Conservation (phyloP, 1,140 invertebrate genomes). For the Akabosia matsudoensis region DNA sequence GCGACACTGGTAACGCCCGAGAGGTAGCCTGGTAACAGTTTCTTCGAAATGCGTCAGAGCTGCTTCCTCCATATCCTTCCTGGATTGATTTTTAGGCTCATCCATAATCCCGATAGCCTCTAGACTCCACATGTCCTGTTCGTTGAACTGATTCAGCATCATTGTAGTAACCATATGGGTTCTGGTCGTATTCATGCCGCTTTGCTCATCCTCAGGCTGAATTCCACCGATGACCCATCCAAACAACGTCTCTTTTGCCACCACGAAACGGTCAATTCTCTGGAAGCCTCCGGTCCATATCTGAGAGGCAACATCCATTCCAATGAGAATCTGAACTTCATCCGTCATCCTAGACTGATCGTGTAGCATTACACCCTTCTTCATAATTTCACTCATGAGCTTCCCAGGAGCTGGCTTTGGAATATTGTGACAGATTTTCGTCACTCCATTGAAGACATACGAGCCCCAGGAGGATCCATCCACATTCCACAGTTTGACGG, state of each 20-base stretch:
- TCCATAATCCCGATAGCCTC: conserved; percentile 18
- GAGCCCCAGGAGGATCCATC: background rate
- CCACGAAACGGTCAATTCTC: conserved; percentile 15
- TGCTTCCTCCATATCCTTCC: conserved; percentile 12
- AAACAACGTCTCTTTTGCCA: conserved; percentile 46
- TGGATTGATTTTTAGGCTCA: background rate
- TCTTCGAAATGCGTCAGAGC: conserved; percentile 15
- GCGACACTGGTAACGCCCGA: conserved; percentile 16
- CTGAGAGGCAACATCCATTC: background rate
- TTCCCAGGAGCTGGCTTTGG: background rate
- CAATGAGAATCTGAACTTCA: background rate
- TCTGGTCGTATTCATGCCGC: background rate
- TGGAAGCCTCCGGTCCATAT: background rate
- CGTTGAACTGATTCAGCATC: background rate
- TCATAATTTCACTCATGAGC: background rate
- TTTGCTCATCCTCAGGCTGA: conserved; percentile 4
- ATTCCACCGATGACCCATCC: conserved; percentile 47
- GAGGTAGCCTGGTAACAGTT: background rate
- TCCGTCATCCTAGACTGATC: background rate
- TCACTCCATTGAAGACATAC: background rate
- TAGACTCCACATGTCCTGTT: background rate
- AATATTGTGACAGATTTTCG: background rate
- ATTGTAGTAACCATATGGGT: background rate
- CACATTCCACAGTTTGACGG: background rate
- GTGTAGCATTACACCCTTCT: background rate